These are phyloP conservation scores for Scyliorhinus canicula DNA, from an alignment of 2,797 vertebrate species.

Conservation along the genomic window DNA sequence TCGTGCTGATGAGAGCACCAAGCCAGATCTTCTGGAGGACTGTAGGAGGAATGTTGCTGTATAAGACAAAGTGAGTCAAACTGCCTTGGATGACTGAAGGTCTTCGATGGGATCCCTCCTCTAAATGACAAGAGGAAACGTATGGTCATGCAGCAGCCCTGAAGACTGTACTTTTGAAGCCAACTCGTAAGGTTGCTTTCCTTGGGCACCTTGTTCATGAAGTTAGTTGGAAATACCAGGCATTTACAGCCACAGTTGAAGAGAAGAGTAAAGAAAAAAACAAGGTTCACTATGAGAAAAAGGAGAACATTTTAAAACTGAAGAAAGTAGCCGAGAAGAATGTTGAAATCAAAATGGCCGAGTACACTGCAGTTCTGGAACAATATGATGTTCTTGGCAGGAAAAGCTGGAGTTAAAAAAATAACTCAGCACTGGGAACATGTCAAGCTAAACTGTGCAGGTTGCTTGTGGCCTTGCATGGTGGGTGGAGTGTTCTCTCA, in stretches of 20 bases:
- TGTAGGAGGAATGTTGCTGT: constrained; percentile 86
- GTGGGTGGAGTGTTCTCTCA: too few relatives aligned
- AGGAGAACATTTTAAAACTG: constrained; percentile 60
- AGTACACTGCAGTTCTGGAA: too few relatives aligned
- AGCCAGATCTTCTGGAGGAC: constrained; percentile 93
- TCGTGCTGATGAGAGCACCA: constrained; percentile 85
- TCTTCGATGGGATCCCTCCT: constrained; percentile 86
- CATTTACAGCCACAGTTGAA: constrained; percentile 82
- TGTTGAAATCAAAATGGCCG: too few relatives aligned
- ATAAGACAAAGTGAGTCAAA: constrained; percentile 88
- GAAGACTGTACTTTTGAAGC: constrained; percentile 86
- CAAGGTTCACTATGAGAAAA: constrained; percentile 73
- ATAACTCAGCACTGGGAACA: too few relatives aligned
- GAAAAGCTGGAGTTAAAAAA: too few relatives aligned
- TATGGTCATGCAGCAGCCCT: constrained; percentile 87
- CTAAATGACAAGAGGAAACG: constrained; percentile 82
- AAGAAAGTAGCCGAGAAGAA: too few relatives aligned
- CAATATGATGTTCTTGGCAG: too few relatives aligned
- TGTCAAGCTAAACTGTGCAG: too few relatives aligned
- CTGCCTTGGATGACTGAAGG: constrained; percentile 86
- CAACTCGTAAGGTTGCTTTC: constrained; percentile 81
- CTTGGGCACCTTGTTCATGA: constrained; percentile 85
- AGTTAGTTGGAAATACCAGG: constrained; percentile 94
- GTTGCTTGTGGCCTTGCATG: too few relatives aligned
- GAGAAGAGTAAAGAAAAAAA: constrained; percentile 86